A percentile compares a stretch with the other conserved stretches of the same genome.
Evolutionary conservation across 1,140 invertebrate species (phyloP).

Genomic region (Cyphomyrmex costatus): DNA sequence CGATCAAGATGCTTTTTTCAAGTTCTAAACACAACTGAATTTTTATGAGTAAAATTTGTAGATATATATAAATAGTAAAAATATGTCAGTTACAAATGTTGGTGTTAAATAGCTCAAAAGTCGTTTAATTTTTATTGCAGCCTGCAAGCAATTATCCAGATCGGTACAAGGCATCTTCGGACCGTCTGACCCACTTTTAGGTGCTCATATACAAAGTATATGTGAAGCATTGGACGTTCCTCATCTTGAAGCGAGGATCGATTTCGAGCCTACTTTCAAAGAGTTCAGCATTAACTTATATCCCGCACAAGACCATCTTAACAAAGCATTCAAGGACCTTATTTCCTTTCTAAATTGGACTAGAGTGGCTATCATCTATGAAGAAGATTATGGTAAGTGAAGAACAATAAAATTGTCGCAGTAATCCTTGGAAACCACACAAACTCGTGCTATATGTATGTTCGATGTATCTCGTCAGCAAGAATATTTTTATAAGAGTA

Average conservation of each 20-base stretch:
- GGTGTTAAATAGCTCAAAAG: neutral
- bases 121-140: conserved; percentile 87
- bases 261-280: conserved; percentile 89
- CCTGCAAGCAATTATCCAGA: conserved; percentile 94
- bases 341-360: conserved; percentile 97
- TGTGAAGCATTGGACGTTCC: conserved; percentile 96
- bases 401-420: conserved; percentile 1
- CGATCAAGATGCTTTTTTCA: neutral
- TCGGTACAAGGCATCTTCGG: conserved; percentile 97
- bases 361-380: conserved; percentile 96
- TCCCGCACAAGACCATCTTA: conserved; percentile 94
- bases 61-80: neutral
- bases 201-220: conserved; percentile 95
- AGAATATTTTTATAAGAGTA: neutral
- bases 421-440: neutral
- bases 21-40: neutral
- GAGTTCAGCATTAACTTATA: conserved; percentile 96
- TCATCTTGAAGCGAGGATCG: conserved; percentile 93
- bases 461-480: neutral
- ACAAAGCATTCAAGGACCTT: conserved; percentile 94
- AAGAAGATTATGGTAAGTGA: conserved; percentile 93
- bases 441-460: neutral
- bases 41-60: neutral
- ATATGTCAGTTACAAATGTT: neutral
- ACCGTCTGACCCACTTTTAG: conserved; percentile 93